Evolutionary conservation across 2,113 vertebrate species (phyloP).

Genomic region (Protomyctophum bolini): DNA sequence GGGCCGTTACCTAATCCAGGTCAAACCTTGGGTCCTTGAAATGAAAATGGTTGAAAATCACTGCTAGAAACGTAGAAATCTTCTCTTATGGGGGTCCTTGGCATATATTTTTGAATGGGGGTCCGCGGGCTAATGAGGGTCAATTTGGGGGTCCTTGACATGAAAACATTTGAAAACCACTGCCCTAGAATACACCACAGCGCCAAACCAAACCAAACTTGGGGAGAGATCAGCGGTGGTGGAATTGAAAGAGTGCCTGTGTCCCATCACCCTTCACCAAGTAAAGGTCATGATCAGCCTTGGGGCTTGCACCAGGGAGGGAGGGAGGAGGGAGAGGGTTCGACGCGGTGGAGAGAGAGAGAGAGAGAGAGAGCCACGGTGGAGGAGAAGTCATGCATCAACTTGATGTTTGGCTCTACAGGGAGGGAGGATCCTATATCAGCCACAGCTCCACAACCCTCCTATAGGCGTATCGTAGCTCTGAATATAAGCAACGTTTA

Average conservation of each 20-base stretch:
- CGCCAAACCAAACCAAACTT: neutral
- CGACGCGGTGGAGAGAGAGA: conserved; percentile 26
- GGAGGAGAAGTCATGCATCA: conserved; percentile 55
- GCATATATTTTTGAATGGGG: no score
- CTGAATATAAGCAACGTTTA: conserved; percentile 21
- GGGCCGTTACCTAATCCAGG: no score
- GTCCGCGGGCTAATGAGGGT: no score
- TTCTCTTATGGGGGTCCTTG: no score
- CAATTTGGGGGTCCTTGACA: no score
- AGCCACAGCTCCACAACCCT: conserved; percentile 11
- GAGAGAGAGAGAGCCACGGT: no score
- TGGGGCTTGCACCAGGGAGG: conserved; percentile 23
- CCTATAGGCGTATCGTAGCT: neutral
- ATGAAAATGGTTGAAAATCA: no score
- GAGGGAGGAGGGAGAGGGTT: conserved; percentile 21
- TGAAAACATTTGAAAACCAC: no score
- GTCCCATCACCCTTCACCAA: conserved; percentile 2
- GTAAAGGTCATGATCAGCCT: conserved; percentile 44
- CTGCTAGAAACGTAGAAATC: no score
- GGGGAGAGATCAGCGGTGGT: neutral
- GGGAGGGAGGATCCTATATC: conserved; percentile 32
- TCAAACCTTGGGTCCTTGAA: no score
- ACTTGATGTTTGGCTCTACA: conserved; percentile 55
- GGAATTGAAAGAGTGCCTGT: neutral
- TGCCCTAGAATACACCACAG: no score